These are phyloP conservation scores for Aurelia aurita DNA, from an alignment of 30 jellyfish, hydroid and myxozoan species.

Conservation along the genomic window DNA sequence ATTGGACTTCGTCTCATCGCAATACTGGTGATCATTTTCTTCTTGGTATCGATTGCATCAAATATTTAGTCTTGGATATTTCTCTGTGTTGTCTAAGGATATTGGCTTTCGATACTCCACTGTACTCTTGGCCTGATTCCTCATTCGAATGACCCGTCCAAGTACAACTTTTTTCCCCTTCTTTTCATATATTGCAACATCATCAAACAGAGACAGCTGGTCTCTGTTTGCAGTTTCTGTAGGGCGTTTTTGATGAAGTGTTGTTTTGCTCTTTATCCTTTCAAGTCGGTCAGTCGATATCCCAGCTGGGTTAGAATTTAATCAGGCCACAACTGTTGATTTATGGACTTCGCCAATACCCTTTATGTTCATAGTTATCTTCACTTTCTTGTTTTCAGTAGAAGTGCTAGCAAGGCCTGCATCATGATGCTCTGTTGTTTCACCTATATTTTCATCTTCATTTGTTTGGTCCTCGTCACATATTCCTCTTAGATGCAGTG, in stretches of 20 bases:
- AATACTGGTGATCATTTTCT: too few species aligned
- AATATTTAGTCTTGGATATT: not conserved
- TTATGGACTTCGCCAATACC: too few species aligned
- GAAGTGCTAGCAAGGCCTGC: not conserved
- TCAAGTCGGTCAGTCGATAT: slow-evolving; percentile 14
- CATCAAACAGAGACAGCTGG: slow-evolving; percentile 26
- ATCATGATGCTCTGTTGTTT: not conserved
- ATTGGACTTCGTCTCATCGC: not conserved
- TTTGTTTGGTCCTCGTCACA: slow-evolving; percentile 9
- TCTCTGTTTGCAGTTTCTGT: slow-evolving; percentile 8
- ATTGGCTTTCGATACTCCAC: slow-evolving; percentile 31
- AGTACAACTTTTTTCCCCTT: slow-evolving; percentile 3
- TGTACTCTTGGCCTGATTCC: slow-evolving; percentile 5
- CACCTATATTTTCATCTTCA: slow-evolving; percentile 3
- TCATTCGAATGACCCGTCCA: slow-evolving; percentile 18
- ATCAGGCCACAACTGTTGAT: not conserved
- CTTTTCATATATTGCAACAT: slow-evolving; percentile 25
- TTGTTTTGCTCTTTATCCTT: not conserved
- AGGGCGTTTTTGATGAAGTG: not conserved
- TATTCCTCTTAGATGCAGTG: slow-evolving; percentile 6
- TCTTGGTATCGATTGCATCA: too few species aligned
- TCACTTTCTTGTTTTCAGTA: not conserved
- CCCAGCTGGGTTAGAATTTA: slow-evolving; percentile 3
- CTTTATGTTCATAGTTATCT: not conserved
- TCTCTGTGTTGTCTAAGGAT: slow-evolving; percentile 1